Evolutionary conservation across 2,888 invertebrate species (phyloP), one percentile per base, ranked within the genome.

Genomic region (Parapristionchus giblindavisi): DNA sequence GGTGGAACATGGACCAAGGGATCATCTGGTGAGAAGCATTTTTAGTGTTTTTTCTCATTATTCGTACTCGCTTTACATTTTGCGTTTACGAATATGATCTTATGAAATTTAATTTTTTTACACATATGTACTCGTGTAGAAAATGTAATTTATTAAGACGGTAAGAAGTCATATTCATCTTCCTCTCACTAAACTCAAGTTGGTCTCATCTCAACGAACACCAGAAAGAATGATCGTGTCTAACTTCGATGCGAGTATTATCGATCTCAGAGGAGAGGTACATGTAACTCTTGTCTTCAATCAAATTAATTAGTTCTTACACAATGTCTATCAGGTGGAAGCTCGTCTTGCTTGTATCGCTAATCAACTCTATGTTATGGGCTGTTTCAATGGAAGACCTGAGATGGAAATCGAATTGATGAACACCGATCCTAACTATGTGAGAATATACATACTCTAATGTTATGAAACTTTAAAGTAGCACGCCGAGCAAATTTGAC

Each of bases 301-400:
- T 24, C 8, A 24, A 8, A 29, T 14, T 66, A 21, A 66, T 43
- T 5, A 43, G 32, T 3, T 17, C 36, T 14, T 3, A 38, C 17
- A 61, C 17, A n/a, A 24, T 56, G 36, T 24, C 2, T 66, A 79
- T 77, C 60, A 86, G 86, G 78, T 84, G 11, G 87, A 87, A 77
- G 82, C 81, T 56, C 83, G 88, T 17, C 77, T 88, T 52, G 88
- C 87, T 11, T 84, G 83, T 71, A 87, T 88, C 63, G 87, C 85
- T 8, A 84, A 83, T 75, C 87, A 88, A 65, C 77, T 86, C 43
- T 87, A 85, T 71, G 74, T 87, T 63, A 87, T 88, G 83, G 82
- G 82, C 40, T 88, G 88, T 71, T 88, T 88, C 77, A 83, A 82
- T 68, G 85, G 85, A 32, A 75, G 85, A 75, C 86, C 86, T 11